phyloP scores from a whole-genome alignment of 2,888 invertebrate species.

The Cephus rjabovi region DNA sequence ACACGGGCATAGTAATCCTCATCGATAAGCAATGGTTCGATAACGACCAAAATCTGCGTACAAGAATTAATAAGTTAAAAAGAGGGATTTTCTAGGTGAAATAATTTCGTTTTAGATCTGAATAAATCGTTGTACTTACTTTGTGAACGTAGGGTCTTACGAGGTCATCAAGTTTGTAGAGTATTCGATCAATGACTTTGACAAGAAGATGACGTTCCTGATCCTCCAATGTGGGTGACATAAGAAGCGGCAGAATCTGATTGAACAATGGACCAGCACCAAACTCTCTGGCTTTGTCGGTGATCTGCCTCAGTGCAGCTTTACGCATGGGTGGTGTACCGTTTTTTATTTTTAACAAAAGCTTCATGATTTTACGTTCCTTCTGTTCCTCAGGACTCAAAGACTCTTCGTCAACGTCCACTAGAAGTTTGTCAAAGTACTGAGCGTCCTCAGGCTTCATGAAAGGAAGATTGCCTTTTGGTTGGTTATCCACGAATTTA shows the following conservation, averaged over 20 bases:
- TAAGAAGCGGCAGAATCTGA: slow-evolving; percentile 98
- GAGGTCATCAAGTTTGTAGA: slow-evolving; percentile 98
- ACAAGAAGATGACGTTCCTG: slow-evolving; percentile 98
- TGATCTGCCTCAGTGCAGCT: slow-evolving; percentile 96
- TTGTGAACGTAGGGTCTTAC: slow-evolving; percentile 99
- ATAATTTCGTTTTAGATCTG: background rate
- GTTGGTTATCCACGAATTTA: slow-evolving; percentile 96
- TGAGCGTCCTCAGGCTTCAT: slow-evolving; percentile 98
- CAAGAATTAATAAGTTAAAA: slow-evolving; percentile 4
- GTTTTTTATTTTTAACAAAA: slow-evolving; percentile 98
- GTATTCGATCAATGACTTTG: slow-evolving; percentile 97
- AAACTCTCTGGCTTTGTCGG: slow-evolving; percentile 98
- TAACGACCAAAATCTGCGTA: slow-evolving; percentile 91
- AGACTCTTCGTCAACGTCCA: slow-evolving; percentile 97
- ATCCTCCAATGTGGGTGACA: slow-evolving; percentile 99
- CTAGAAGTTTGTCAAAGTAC: slow-evolving; percentile 97
- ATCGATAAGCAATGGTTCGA: slow-evolving; percentile 97
- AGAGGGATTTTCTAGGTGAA: background rate
- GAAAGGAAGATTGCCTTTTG: slow-evolving; percentile 97
- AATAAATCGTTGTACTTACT: slow-evolving; percentile 62
- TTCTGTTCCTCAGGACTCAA: slow-evolving; percentile 97
- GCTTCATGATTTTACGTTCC: slow-evolving; percentile 99
- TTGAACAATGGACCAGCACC: slow-evolving; percentile 99
- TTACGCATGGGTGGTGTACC: slow-evolving; percentile 99
- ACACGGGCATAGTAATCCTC: slow-evolving; percentile 99